Base-by-base conservation (phyloP, 2,113 vertebrate genomes). In the Oxyura jamaicensis region DNA sequence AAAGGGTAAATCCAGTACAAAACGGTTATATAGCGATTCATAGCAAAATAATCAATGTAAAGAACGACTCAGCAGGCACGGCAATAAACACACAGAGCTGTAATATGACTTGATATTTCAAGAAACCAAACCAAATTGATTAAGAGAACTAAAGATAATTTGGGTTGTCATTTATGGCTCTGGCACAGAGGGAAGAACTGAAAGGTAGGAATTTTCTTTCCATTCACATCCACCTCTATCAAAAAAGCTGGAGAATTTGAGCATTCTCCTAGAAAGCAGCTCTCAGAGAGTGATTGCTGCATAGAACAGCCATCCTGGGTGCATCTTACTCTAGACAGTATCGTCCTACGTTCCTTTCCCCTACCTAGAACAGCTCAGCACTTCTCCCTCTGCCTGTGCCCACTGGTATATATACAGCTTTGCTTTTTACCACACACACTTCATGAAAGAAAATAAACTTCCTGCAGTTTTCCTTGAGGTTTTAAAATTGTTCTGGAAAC, bases 221-320 rank as follows among this genome's bases (percentile, higher is more conserved):
- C 26, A 10, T 31, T 88, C 78, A 56, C 35, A 90, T 35, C 22
- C 18, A 17, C 42, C 48, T 52, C 60, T 62, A 52, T 42, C 53
- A 67, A 35, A 91, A 91, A 18, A 26, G 13, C 33, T 60, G 22
- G 36, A 79, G n/a, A 84, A 25, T 76, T 28, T 44, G 39, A 62
- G 41, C 42, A 13, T 29, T 73, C 25, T 42, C 52, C 13, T 20
- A 36, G 62, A 78, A 59, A 67, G 60, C 28, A 91, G 74, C 46
- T 41, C 66, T 26, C 8, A 1, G 42, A 66, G 48, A 33, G 4
- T 0, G 0, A 39, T 50, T 44, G 39, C 67, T 83, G 72, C 39
- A 48, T 3, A 71, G 68, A 50, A 66, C 52, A 22, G 8, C 18
- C 58, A 33, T 66, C 44, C 35, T 33, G 8, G 11, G 48, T 73